Evolutionary conservation across 2,113 vertebrate species (phyloP), one percentile per base, ranked within the genome.

Genomic region (Pteruthius melanotis): DNA sequence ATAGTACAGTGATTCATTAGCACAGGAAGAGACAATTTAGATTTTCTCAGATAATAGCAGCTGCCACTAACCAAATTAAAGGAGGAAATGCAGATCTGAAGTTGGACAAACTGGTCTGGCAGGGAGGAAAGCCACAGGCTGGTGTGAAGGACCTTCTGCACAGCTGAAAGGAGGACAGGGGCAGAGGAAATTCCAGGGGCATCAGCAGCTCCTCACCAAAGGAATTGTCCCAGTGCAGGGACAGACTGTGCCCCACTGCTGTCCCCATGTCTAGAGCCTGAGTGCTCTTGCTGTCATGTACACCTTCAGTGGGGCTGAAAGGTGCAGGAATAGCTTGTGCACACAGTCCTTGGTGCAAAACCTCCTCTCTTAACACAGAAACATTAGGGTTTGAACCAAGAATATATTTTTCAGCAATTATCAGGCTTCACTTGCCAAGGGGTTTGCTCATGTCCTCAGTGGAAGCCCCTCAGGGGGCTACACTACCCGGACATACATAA

Each of bases 21-120:
- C 96, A 95, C 96, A 95, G 97, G 97, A 98, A 98, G 96, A 97
- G 75, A 89, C 94, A 97, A 96, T 98, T 97, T 97, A 97, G 97
- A 97, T 98, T 98, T 97, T 97, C 97, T 98, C 96, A 96, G 97
- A 97, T 97, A 97, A 97, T 74, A 97, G 95, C 97, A 97, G 98
- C 96, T 97, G 97, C 94, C 82, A 71, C 97, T 98, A 97, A 98
- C 97, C 96, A 97, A 95, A 97, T 98, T 96, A 97, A 94, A 90
- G 94, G 87, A 94, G 92, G 96, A 97, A 97, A 92, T 92, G 79
- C 65, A 78, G 93, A 92, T 85, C 90, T 92, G 56, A 85, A 91
- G 87, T 78, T 16, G 79, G 95, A 92, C 95, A 94, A 85, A 71
- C 64, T 70, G 37, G 24, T 60, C 30, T 44, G 61, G 35, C 33